A percentile compares a stretch with the other conserved stretches of the same genome.
Evolutionary conservation across 2,888 invertebrate species (phyloP).

Genomic region (Andrena flavipes): DNA sequence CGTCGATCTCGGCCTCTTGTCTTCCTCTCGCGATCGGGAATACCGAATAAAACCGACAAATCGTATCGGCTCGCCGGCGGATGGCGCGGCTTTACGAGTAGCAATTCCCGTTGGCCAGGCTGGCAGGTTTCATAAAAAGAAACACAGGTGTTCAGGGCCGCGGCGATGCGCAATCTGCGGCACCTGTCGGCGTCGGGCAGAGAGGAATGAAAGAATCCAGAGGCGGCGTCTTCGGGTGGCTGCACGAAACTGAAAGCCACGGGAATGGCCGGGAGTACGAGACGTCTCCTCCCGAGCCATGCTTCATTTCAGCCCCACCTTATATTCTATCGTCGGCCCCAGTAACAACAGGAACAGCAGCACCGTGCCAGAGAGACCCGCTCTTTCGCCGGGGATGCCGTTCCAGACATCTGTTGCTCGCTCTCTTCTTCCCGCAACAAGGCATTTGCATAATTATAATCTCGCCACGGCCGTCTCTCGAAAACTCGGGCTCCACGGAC

Average conservation of each 20-base stretch:
- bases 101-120: slow-evolving; percentile 48
- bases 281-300: slow-evolving; percentile 55
- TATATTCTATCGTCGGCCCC: slow-evolving; percentile 64
- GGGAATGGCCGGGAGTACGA: slow-evolving; percentile 47
- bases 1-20: slow-evolving; percentile 18
- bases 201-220: slow-evolving; percentile 57
- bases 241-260: slow-evolving; percentile 54
- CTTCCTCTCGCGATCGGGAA: slow-evolving; percentile 14
- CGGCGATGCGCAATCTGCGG: slow-evolving; percentile 65
- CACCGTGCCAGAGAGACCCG: slow-evolving; percentile 40
- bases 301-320: slow-evolving; percentile 69
- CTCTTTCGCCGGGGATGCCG: slow-evolving; percentile 73
- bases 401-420: slow-evolving; percentile 84
- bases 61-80: slow-evolving; percentile 42
- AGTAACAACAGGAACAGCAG: slow-evolving; percentile 51
- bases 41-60: slow-evolving; percentile 20
- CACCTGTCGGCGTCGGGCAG: slow-evolving; percentile 67
- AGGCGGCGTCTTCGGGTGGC: slow-evolving; percentile 38
- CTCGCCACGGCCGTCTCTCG: slow-evolving; percentile 75
- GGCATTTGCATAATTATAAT: slow-evolving; percentile 84
- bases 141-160: slow-evolving; percentile 65
- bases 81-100: slow-evolving; percentile 49
- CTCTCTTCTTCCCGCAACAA: slow-evolving; percentile 79
- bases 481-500: slow-evolving; percentile 67
- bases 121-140: slow-evolving; percentile 69